Percentiles rank a stretch among this genome's conserved stretches.
Evolutionary conservation across 2,797 vertebrate species (phyloP).

Genomic region (Sphenodon punctatus): DNA sequence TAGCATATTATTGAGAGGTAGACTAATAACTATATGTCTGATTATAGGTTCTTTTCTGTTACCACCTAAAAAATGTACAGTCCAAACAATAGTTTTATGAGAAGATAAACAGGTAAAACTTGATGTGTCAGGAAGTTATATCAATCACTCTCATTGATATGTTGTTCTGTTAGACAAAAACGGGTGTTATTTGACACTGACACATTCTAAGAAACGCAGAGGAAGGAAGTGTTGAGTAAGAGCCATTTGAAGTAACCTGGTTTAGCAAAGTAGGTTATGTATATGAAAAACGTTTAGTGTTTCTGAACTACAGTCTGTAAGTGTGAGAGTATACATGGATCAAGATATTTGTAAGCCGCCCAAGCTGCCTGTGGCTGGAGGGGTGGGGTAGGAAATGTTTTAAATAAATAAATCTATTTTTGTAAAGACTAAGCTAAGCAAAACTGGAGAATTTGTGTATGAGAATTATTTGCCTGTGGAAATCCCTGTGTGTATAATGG

Average conservation of each 20-base stretch:
- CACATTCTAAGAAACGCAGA: neutral
- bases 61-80: rapidly evolving
- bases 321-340: rapidly evolving
- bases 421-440: neutral
- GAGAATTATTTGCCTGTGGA: neutral
- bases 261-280: neutral
- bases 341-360: neutral
- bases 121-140: neutral
- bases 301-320: rapidly evolving
- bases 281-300: neutral
- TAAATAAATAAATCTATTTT: too few species aligned
- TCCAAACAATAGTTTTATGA: neutral
- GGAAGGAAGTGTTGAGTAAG: neutral
- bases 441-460: neutral
- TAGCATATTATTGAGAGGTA: neutral
- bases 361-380: too few species aligned
- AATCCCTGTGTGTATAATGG: neutral
- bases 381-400: too few species aligned
- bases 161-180: neutral
- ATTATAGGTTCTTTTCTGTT: neutral
- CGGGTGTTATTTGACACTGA: neutral
- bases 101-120: neutral
- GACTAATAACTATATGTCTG: rapidly evolving
- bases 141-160: neutral
- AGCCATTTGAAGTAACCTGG: too few species aligned